Percentiles rank a stretch among this genome's conserved stretches.
phyloP scores from a whole-genome alignment of 2,113 vertebrate genomes.

The Oriolus oriolus region DNA sequence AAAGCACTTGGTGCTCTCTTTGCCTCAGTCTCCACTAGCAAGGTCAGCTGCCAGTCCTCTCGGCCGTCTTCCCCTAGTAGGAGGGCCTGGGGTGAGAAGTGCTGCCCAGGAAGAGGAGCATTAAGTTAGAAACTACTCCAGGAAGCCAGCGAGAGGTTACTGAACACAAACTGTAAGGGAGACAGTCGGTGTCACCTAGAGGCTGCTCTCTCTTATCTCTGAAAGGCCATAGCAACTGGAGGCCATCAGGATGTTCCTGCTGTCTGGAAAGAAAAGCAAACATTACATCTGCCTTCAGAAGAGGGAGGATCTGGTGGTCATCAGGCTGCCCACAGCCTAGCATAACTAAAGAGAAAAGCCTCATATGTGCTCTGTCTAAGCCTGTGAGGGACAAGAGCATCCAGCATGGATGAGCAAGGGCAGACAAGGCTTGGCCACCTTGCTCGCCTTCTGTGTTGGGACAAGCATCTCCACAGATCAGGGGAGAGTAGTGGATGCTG shows the following conservation, averaged over 20 bases:
- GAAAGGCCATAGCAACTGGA: background rate
- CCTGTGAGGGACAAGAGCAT: background rate
- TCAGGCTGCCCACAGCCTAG: background rate
- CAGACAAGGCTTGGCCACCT: background rate
- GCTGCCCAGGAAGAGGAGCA: background rate
- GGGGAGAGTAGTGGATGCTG: background rate
- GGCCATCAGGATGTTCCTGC: background rate
- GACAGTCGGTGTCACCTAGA: rapidly evolving
- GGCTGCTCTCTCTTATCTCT: background rate
- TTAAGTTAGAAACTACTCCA: background rate
- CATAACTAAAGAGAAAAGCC: background rate
- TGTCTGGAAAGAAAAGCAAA: background rate
- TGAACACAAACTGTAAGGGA: background rate
- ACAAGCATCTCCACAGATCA: background rate
- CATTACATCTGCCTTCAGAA: background rate
- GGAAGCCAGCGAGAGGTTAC: background rate
- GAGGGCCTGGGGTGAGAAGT: background rate
- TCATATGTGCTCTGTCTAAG: background rate
- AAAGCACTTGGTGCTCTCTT: background rate
- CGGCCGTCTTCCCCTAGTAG: background rate
- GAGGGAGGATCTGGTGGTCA: background rate
- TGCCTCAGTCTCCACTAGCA: background rate
- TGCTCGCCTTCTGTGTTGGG: background rate
- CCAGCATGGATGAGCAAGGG: background rate
- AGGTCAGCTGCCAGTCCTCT: background rate